These are phyloP conservation scores for Ormyrus nitidulus DNA, from an alignment of 2,888 invertebrate genomes.

Conservation along the genomic window DNA sequence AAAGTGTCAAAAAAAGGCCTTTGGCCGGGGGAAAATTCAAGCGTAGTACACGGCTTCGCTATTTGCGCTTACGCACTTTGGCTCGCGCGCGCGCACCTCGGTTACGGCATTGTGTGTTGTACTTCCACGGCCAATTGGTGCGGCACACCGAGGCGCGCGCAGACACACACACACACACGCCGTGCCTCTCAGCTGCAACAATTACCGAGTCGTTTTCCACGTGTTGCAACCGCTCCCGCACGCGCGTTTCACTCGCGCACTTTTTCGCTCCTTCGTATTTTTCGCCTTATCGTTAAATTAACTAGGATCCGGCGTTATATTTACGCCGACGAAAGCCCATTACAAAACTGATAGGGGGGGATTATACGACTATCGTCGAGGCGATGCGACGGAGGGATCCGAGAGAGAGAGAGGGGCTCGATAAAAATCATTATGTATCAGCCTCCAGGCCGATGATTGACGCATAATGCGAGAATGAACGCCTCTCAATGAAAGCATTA, in stretches of 20 bases:
- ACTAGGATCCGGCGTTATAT: too few species aligned
- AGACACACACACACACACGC: slow-evolving; percentile 15
- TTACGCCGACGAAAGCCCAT: too few species aligned
- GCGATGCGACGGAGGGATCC: background rate
- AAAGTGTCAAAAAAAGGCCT: too few species aligned
- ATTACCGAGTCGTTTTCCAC: slow-evolving; percentile 66
- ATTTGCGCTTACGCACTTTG: too few species aligned
- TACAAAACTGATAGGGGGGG: too few species aligned
- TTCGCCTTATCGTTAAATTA: too few species aligned
- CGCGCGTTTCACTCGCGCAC: slow-evolving; percentile 53
- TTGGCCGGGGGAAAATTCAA: too few species aligned
- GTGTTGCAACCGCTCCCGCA: slow-evolving; percentile 63
- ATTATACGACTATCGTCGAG: background rate
- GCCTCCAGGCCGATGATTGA: slow-evolving; percentile 40
- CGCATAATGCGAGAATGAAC: slow-evolving; percentile 44
- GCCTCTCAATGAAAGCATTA: slow-evolving; percentile 48
- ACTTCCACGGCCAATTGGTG: slow-evolving; percentile 58
- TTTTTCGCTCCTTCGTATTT: too few species aligned
- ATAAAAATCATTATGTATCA: slow-evolving; percentile 44
- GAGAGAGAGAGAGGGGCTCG: background rate
- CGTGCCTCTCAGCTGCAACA: slow-evolving; percentile 62
- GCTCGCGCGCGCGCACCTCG: slow-evolving; percentile 1
- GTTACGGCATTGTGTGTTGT: slow-evolving; percentile 61
- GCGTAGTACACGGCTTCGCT: too few species aligned
- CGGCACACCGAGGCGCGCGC: slow-evolving; percentile 42